Base-by-base conservation (phyloP, 1,140 invertebrate genomes). In the Cecropterus lyciades region DNA sequence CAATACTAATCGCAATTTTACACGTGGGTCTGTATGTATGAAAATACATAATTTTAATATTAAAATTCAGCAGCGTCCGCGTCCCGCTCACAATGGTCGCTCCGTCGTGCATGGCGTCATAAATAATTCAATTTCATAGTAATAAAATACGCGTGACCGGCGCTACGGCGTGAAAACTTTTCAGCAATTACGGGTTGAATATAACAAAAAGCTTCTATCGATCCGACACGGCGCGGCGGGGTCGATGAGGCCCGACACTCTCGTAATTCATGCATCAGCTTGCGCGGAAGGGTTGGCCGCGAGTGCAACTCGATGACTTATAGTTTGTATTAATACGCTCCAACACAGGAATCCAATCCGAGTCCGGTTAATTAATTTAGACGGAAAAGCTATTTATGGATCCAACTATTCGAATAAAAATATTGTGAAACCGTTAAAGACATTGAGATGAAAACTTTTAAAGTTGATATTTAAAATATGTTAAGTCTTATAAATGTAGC, bases 101-200 rank as follows among this genome's bases (percentile, higher is more conserved):
- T 78, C 77, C 69, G 77, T 69, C 80, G 81, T 76, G 75, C 78
- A 75, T 79, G 79, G 80, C 77, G 84, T 84, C 85, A 90, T 92
- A 92, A 92, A 92, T 90, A 78, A 92, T 92, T 92, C 89, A 92
- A 92, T 92, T 91, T 90, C 87, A 90, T 90, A 88, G 89, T 89
- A 90, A 92, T 92, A 92, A 92, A 92, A 92, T 88, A 92, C 84
- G 87, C 86, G 85, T 90, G 87, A 89, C 89, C 86, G 80, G 75
- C 72, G 82, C 75, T 78, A 75, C 81, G 84, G 85, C 86, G 89
- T 88, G 89, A 90, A 90, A 92, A 92, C 86, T 90, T 92, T 92
- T 90, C 87, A 90, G 87, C 89, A 89, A 90, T 92, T 91, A 91
- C 80, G 83, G 83, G 77, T 88, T 85, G 85, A 84, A 87, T 89